Conservation (phyloP, 2,113 vertebrate species). For the Puntigrus tetrazona region DNA sequence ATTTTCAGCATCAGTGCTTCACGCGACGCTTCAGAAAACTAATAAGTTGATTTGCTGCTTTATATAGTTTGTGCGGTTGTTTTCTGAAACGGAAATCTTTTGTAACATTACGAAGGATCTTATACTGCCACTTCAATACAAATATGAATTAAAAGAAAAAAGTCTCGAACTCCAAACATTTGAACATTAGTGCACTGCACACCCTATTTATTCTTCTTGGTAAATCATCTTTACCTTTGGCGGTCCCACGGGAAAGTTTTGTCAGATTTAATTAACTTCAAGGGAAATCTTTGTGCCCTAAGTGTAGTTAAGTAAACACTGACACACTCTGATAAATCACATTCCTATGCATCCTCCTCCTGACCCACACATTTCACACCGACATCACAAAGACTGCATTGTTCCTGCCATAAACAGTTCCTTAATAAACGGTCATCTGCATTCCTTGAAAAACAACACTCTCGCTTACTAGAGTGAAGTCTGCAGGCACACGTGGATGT, state of each 20-base stretch:
- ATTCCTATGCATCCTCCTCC: background rate
- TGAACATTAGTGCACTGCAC: background rate
- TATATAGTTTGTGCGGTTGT: too few relatives aligned
- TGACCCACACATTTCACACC: background rate
- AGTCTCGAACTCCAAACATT: background rate
- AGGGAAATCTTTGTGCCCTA: background rate
- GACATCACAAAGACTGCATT: slow-evolving; percentile 6
- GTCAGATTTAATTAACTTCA: background rate
- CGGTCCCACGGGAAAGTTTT: background rate
- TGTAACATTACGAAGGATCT: background rate
- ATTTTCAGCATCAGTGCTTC: background rate
- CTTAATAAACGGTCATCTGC: background rate
- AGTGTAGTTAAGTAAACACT: background rate
- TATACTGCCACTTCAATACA: background rate
- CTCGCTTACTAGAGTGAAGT: background rate
- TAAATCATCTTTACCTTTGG: background rate
- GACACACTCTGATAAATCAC: background rate
- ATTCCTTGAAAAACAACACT: slow-evolving; percentile 3
- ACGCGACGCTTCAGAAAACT: background rate
- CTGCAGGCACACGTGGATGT: background rate
- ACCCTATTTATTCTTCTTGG: background rate
- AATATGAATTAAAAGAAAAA: background rate
- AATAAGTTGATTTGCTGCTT: background rate
- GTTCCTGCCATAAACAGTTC: background rate
- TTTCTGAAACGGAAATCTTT: background rate